Base-by-base conservation (phyloP, 2,113 vertebrate genomes). In the Labeo catla region DNA sequence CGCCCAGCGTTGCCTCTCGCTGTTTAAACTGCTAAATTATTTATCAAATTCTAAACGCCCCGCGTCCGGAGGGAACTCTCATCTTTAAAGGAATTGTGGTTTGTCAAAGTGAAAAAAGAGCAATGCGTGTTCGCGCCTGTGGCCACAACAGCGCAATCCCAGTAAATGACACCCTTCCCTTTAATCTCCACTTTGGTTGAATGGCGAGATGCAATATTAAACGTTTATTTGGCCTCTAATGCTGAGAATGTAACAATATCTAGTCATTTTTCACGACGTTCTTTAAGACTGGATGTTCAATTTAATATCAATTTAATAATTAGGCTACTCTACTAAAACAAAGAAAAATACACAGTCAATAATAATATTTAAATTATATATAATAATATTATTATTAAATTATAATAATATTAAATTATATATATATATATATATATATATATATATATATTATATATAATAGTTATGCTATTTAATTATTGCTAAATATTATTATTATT, bases 1-100 rank as follows among this genome's bases (percentile, higher is more conserved):
- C 86, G 77, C 87, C n/a, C 76, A 65, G 83, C 81, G 19, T 81
- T 50, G 85, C 65, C 72, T 68, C 84, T 89, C 80, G 89, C 86
- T 91, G 91, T 94, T 93, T 93, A 95, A 95, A 93, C 91, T 82
- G 92, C 91, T 95, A 93, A 95, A 95, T 95, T 93, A 95, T 95
- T 92, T 93, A 95, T 95, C 91, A 93, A 91, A 93, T 87, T 90
- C 89, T 91, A 93, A 92, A 94, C 91, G 88, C 89, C 86, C 89
- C 89, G 87, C 90, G 92, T 94, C 95, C 94, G 90, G 91, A 50
- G 95, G 94, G 95, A 94, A 92, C 90, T 84, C 89, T 90, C 88
- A 88, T 93, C 91, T 93, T 94, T 92, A 94, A 94, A 94, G 93
- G 76, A 77, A 84, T 65, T 86, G 80, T 74, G 81, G 72, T 76